Conservation (phyloP, 1,140 invertebrate species). For the Lordiphosa collinella region DNA sequence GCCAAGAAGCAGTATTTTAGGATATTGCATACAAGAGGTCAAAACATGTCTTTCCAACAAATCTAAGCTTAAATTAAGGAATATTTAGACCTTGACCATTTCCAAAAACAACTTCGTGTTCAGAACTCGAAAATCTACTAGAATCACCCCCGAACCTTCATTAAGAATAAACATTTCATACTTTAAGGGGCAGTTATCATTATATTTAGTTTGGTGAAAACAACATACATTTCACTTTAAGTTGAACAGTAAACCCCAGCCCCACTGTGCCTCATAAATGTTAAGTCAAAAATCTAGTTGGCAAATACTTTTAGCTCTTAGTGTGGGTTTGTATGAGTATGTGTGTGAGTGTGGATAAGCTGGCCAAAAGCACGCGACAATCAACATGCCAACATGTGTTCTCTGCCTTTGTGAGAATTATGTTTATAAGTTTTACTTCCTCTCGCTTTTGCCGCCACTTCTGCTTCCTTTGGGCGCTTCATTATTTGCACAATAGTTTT, state of each 20-base stretch:
- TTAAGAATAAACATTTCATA: no score
- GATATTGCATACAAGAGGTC: no score
- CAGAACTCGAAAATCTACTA: no score
- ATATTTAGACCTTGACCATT: no score
- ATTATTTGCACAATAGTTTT: constrained; percentile 71
- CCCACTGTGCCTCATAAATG: constrained; percentile 33
- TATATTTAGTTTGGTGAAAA: no score
- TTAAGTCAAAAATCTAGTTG: constrained; percentile 75
- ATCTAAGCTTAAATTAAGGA: no score
- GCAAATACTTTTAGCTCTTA: constrained; percentile 62
- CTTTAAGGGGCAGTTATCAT: no score
- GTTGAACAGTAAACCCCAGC: constrained; percentile 12
- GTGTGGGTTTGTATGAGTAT: constrained; percentile 6
- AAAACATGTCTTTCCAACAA: no score
- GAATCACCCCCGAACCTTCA: no score
- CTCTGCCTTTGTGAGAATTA: constrained; percentile 26
- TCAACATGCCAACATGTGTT: constrained; percentile 71
- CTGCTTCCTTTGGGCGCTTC: constrained; percentile 21
- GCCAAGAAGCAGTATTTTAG: no score
- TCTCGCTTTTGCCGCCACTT: background rate
- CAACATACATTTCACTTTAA: background rate
- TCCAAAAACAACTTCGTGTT: no score
- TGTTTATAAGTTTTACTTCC: constrained; percentile 47
- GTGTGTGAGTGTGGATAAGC: constrained; percentile 27
- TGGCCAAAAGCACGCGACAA: constrained; percentile 46